A percentile compares a stretch with the other conserved stretches of the same genome.
Evolutionary conservation across 2,113 vertebrate genomes (phyloP).

Genomic region (Okapia johnstoni): DNA sequence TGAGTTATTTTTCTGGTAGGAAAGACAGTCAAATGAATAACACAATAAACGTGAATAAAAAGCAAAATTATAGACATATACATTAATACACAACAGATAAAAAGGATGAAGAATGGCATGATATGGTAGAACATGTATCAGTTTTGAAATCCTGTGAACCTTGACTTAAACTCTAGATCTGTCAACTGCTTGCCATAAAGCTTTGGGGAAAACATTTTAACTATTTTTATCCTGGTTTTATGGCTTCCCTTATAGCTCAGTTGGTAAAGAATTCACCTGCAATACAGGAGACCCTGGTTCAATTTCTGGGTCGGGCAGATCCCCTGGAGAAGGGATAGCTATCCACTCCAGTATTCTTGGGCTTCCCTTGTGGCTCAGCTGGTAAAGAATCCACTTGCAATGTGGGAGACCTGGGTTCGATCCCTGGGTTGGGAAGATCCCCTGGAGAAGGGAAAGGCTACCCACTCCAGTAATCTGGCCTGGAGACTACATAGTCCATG

Average conservation of each 20-base stretch:
- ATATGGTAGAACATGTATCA: background rate
- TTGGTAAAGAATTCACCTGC: background rate
- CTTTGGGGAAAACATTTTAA: background rate
- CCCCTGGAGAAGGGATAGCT: background rate
- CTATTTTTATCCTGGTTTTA: background rate
- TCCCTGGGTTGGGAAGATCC: background rate
- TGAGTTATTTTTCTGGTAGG: conserved; percentile 26
- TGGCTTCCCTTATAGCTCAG: background rate
- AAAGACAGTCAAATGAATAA: conserved; percentile 33
- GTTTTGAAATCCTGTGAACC: background rate
- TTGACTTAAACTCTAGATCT: conserved; percentile 15
- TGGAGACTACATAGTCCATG: background rate
- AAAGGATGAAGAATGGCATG: background rate
- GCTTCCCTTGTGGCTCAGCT: background rate
- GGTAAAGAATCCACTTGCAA: background rate
- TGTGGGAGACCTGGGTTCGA: background rate
- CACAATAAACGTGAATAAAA: conserved; percentile 1
- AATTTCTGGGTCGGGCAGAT: background rate
- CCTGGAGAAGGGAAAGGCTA: background rate
- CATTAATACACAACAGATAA: background rate
- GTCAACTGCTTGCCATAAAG: background rate
- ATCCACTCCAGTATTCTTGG: background rate
- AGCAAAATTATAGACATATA: background rate
- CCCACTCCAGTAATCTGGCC: background rate
- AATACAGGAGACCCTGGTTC: background rate